phyloP scores from a whole-genome alignment of 2,113 vertebrate species.

The Hassar affinis region DNA sequence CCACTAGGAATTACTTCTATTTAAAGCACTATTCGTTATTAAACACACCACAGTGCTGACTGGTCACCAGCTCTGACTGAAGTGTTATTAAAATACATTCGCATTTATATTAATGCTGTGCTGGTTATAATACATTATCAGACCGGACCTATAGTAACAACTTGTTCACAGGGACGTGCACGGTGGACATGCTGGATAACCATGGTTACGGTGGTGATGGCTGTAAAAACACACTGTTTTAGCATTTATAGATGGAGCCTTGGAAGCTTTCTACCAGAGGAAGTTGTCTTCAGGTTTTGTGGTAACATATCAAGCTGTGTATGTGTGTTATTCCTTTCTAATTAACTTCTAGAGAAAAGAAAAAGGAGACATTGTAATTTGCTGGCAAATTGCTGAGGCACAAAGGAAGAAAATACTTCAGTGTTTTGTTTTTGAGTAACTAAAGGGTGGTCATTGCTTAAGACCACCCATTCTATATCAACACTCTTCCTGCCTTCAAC shows the following conservation, averaged over 20 bases:
- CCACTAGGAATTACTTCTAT: neutral
- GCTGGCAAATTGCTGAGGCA: too few relatives aligned
- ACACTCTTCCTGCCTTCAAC: neutral
- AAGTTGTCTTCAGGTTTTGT: neutral
- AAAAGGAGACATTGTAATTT: neutral
- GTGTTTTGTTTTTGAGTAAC: neutral
- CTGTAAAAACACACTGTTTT: neutral
- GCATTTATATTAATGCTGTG: neutral
- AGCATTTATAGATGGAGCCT: neutral
- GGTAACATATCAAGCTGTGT: neutral
- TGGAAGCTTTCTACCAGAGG: neutral
- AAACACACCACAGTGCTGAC: neutral
- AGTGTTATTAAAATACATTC: neutral
- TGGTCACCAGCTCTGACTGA: too few relatives aligned
- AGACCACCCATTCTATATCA: neutral
- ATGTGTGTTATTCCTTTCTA: neutral
- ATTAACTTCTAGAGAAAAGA: neutral
- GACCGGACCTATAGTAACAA: neutral
- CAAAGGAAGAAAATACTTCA: neutral
- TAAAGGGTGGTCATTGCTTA: neutral
- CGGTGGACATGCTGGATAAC: neutral
- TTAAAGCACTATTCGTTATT: neutral
- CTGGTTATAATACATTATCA: neutral
- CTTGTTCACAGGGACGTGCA: neutral
- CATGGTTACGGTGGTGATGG: too few relatives aligned